These are phyloP conservation scores for Fragariocoptes setiger DNA, from an alignment of 1,140 invertebrate species.

Conservation along the genomic window DNA sequence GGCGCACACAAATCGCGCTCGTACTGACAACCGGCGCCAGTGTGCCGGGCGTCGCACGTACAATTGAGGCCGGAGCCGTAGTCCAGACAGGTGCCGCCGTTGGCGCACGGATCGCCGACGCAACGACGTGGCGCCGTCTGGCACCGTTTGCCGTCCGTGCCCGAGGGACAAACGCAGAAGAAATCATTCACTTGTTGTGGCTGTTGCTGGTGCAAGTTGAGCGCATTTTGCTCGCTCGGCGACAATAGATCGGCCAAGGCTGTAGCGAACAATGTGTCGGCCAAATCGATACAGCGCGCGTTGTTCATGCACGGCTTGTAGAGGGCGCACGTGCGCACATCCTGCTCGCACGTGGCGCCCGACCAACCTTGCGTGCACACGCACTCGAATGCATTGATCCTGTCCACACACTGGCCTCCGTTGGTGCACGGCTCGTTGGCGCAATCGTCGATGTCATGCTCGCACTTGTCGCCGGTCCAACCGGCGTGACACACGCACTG, in stretches of 20 bases:
- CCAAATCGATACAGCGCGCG: slow-evolving; percentile 62
- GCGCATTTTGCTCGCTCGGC: too few species aligned
- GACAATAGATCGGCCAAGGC: too few species aligned
- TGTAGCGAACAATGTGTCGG: too few species aligned
- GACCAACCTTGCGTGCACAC: slow-evolving; percentile 55
- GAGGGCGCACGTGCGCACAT: slow-evolving; percentile 50
- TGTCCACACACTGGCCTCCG: slow-evolving; percentile 53
- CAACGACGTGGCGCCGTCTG: slow-evolving; percentile 77
- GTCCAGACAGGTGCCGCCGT: slow-evolving; percentile 67
- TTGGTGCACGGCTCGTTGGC: slow-evolving; percentile 53
- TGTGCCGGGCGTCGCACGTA: slow-evolving; percentile 48
- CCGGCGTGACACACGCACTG: slow-evolving; percentile 63
- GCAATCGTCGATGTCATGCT: slow-evolving; percentile 59
- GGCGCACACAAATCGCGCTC: slow-evolving; percentile 53
- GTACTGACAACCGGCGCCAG: slow-evolving; percentile 64
- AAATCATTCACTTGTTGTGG: too few species aligned
- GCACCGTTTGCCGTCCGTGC: slow-evolving; percentile 71
- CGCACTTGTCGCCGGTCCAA: slow-evolving; percentile 48
- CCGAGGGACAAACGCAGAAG: slow-evolving; percentile 79
- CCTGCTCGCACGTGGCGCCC: slow-evolving; percentile 48
- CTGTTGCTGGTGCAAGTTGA: too few species aligned
- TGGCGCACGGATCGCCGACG: slow-evolving; percentile 80
- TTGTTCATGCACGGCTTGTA: slow-evolving; percentile 59
- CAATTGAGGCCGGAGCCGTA: slow-evolving; percentile 79
- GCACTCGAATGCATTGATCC: slow-evolving; percentile 49